Percentiles rank a stretch among this genome's conserved stretches.
Conservation (phyloP, 2,113 vertebrate species). For the Carettochelys insculpta region DNA sequence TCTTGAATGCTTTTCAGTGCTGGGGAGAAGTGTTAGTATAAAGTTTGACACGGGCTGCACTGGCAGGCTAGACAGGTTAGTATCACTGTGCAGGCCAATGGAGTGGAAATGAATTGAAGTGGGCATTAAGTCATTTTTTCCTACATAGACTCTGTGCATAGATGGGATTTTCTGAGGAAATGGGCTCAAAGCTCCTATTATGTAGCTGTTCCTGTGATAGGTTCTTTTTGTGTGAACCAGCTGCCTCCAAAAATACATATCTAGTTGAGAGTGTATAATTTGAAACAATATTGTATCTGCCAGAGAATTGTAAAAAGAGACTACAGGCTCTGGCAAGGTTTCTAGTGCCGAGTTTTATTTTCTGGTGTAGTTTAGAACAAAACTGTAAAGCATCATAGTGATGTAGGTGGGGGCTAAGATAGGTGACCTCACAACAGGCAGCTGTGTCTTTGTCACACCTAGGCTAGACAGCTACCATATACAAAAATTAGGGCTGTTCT, state of each 20-base stretch:
- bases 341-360: background rate
- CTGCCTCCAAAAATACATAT: constrained; percentile 34
- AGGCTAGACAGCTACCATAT: background rate
- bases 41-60: constrained; percentile 55
- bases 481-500: background rate
- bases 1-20: constrained; percentile 43
- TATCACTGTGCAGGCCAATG: constrained; percentile 21
- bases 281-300: background rate
- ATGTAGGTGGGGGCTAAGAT: background rate
- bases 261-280: background rate
- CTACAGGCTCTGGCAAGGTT: background rate
- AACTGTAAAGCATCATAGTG: background rate
- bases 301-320: background rate
- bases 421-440: background rate
- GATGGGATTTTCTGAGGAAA: background rate
- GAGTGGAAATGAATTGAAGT: background rate
- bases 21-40: constrained; percentile 52
- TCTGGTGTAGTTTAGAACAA: background rate
- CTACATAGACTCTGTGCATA: background rate
- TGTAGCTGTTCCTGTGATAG: background rate
- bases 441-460: background rate
- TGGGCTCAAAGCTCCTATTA: background rate
- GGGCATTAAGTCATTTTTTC: background rate
- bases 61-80: constrained; percentile 35
- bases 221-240: background rate